Percentiles rank a stretch among this genome's conserved stretches.
phyloP scores from a whole-genome alignment of 2,888 invertebrate species.

The Drosophila acutilabella region DNA sequence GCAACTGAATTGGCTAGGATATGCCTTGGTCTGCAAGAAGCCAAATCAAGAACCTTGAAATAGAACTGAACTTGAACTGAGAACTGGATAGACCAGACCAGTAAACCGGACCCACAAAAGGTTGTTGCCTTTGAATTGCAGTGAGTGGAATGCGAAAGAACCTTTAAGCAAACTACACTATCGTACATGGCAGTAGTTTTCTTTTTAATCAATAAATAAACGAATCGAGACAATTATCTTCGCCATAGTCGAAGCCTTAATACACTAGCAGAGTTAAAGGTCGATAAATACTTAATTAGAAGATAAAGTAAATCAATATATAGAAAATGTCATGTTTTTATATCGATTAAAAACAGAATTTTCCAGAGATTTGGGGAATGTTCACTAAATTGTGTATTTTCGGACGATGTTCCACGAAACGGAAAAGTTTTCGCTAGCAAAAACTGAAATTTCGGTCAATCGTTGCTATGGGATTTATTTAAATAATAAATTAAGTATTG shows the following conservation, averaged over 20 bases:
- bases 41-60: conserved; percentile 13
- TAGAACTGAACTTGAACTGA: conserved; percentile 31
- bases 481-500: background rate
- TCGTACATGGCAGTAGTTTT: conserved; percentile 27
- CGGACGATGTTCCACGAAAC: conserved; percentile 31
- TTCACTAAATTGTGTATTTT: background rate
- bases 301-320: background rate
- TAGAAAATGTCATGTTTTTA: conserved; percentile 42
- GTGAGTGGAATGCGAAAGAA: conserved; percentile 30
- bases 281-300: conserved; percentile 2
- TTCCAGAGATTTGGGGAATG: conserved; percentile 5
- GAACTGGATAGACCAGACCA: conserved; percentile 53
- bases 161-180: conserved; percentile 11
- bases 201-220: conserved; percentile 68
- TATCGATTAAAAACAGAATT: conserved; percentile 40
- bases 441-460: conserved; percentile 50
- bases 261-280: conserved; percentile 49
- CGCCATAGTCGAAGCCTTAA: conserved; percentile 43
- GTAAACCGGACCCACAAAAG: conserved; percentile 55
- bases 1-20: conserved; percentile 60
- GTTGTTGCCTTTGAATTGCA: conserved; percentile 52
- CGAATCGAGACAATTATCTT: conserved; percentile 36
- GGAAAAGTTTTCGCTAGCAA: conserved; percentile 47
- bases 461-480: background rate
- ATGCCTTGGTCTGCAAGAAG: conserved; percentile 24